phyloP scores from a whole-genome alignment of 2,113 vertebrate genomes.

The Lepus europaeus region DNA sequence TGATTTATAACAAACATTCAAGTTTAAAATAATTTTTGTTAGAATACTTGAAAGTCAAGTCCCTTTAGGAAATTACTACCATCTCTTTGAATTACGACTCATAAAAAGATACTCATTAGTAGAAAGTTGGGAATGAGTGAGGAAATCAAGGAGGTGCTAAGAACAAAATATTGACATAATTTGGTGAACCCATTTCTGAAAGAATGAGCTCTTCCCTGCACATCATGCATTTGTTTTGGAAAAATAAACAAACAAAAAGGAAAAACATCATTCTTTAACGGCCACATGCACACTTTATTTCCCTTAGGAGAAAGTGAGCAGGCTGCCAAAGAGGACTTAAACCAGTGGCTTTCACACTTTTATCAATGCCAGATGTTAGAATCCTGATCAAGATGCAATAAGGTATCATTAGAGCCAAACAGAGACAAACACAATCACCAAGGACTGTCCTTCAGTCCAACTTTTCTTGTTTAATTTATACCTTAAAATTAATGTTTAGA shows the following conservation, averaged over 20 bases:
- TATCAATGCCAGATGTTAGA: not conserved
- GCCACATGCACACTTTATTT: not conserved
- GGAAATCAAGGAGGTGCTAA: not conserved
- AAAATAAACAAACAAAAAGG: not conserved
- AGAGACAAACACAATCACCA: not conserved
- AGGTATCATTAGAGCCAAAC: not conserved
- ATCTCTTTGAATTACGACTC: conserved; percentile 48
- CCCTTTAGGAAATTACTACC: conserved; percentile 60
- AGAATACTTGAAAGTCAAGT: conserved; percentile 47
- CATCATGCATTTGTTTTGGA: not conserved
- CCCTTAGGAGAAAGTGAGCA: not conserved
- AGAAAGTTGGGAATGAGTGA: conserved; percentile 14
- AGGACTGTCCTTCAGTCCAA: not conserved
- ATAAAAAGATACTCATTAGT: conserved; percentile 44
- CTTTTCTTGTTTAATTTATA: not conserved
- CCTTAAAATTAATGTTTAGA: not conserved
- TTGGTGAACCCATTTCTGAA: not conserved
- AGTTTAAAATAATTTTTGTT: conserved; percentile 66
- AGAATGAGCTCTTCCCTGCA: not conserved
- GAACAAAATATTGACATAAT: conserved; percentile 41
- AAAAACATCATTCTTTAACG: not conserved
- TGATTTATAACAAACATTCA: conserved; percentile 73
- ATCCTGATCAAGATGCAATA: not conserved
- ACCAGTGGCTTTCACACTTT: not conserved
- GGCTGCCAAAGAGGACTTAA: not conserved